Base-by-base conservation (phyloP, 2,888 invertebrate genomes). In the Dendrolimus houi region DNA sequence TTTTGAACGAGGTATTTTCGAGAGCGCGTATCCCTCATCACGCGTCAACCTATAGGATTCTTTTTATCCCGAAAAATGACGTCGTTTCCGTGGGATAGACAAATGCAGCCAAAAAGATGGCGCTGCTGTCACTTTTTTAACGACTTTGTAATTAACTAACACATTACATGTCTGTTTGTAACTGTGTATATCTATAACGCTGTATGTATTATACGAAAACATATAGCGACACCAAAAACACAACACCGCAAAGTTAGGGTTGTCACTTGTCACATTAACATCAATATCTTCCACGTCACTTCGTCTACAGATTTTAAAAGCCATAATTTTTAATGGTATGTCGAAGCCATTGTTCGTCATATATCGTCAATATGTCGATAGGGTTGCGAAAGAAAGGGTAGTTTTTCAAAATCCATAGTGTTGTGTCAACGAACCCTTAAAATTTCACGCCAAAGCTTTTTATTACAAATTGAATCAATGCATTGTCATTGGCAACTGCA, bases 251-350 rank as follows among this genome's bases (percentile, higher is more conserved):
- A 54, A 55, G 60, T 47, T 59, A 68, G 73, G 72, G 74, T 68
- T 73, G 74, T 66, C 76, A 75, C 61, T 69, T 70, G 69, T 47
- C 52, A 66, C 75, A 77, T 82, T 81, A 71, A 79, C 69, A 67
- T 73, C 71, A 73, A 84, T 84, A 83, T 85, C 86, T 89, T 87
- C 81, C 81, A 68, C 86, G 59, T 76, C 85, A 81, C 71, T 83
- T 72, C 74, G 72, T 77, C 70, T 70, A 1, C 72, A 72, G 74
- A 72, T 83, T 83, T 81, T 80, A 78, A 79, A 83, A 83, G 86
- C 79, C 83, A 89, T 87, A 75, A 85, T 83, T 85, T 85, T 87
- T 87, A 88, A 89, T 87, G 85, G 83, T 83, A 86, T 79, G 88
- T 88, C 89, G 77, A 79, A 77, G 71, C 84, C 70, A 81, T 88